Evolutionary conservation across 2,888 invertebrate species (phyloP).

Genomic region (Endotricha flammealis): DNA sequence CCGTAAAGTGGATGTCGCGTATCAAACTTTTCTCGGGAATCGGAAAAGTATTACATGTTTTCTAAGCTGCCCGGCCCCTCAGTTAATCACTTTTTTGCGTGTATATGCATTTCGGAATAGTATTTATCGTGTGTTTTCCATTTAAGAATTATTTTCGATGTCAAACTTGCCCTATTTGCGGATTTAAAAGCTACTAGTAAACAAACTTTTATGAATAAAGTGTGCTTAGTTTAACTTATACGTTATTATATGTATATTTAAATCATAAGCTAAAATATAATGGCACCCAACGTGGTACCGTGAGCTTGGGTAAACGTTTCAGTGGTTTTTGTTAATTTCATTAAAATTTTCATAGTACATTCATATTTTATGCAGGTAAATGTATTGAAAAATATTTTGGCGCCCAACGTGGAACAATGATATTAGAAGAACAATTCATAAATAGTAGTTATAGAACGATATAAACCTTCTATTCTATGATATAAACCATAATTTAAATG

Average conservation of each 20-base stretch:
- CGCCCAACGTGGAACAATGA: conserved; percentile 35
- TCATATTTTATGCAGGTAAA: neutral
- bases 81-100: conserved; percentile 67
- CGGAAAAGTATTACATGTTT: conserved; percentile 49
- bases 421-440: conserved; percentile 4
- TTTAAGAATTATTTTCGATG: conserved; percentile 32
- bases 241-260: too few species aligned
- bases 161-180: conserved; percentile 18
- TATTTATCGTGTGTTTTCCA: conserved; percentile 49
- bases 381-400: conserved; percentile 20
- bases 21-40: conserved; percentile 71
- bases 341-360: too few species aligned
- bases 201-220: neutral
- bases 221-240: conserved; percentile 5
- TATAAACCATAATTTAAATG: neutral
- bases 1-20: conserved; percentile 26
- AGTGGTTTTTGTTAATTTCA: too few species aligned
- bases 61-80: conserved; percentile 45
- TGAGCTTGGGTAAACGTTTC: too few species aligned
- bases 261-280: too few species aligned
- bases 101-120: conserved; percentile 52
- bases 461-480: conserved; percentile 1
- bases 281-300: too few species aligned
- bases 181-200: conserved; percentile 10
- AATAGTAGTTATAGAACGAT: neutral